Evolutionary conservation across 2,113 vertebrate genomes (phyloP).

Genomic region (Marcusenius ussheri): DNA sequence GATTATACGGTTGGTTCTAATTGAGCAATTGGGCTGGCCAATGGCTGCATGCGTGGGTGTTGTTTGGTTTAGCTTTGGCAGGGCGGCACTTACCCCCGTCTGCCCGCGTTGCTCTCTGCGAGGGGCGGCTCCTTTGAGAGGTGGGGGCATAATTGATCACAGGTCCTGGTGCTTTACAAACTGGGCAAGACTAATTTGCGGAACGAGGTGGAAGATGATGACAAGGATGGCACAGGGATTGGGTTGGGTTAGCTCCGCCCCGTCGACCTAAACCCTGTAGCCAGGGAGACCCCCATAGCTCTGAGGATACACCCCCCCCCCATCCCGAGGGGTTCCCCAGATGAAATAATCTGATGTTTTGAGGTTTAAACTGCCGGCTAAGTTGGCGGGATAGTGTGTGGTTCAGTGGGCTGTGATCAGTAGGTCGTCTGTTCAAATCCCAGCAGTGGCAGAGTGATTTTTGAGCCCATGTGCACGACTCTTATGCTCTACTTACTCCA

Average conservation of each 20-base stretch:
- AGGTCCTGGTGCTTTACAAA: neutral
- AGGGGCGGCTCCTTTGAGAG: no score
- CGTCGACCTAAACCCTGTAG: neutral
- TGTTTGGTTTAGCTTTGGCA: constrained; percentile 13
- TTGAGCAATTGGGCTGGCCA: constrained; percentile 15
- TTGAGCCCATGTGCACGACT: neutral
- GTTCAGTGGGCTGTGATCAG: neutral
- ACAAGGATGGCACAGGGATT: neutral
- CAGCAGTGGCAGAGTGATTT: neutral
- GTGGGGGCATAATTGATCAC: neutral
- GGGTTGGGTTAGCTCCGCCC: neutral
- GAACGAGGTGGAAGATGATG: neutral
- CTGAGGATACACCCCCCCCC: neutral
- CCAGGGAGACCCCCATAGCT: neutral
- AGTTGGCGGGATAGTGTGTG: neutral
- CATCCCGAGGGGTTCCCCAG: neutral
- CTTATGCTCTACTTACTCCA: neutral
- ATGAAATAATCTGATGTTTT: neutral
- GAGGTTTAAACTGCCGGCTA: neutral
- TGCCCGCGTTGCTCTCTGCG: neutral
- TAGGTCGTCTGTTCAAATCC: neutral
- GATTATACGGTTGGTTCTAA: constrained; percentile 15
- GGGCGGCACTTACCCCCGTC: constrained; percentile 10
- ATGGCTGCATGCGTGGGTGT: constrained; percentile 11
- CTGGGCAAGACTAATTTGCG: neutral